Evolutionary conservation across 1,140 invertebrate species (phyloP).

Genomic region (Nautilus pompilius): DNA sequence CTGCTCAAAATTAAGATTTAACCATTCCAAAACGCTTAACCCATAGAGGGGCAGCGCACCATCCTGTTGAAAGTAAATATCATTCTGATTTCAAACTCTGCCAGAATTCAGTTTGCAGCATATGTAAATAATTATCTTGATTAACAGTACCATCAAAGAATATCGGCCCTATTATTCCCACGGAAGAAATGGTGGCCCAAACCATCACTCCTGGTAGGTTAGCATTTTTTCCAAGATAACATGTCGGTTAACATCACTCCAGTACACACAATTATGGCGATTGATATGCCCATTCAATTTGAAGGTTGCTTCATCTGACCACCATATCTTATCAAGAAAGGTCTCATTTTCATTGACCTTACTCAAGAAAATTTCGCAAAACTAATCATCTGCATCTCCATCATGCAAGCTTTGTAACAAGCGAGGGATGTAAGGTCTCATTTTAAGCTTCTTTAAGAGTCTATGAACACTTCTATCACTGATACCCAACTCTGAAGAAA

Average conservation of each 20-base stretch:
- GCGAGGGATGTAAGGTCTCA: background rate
- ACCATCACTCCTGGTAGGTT: too few species aligned
- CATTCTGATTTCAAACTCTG: too few species aligned
- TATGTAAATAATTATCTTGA: too few species aligned
- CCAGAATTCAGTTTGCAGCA: too few species aligned
- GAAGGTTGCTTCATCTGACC: slow-evolving; percentile 1
- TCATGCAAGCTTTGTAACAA: background rate
- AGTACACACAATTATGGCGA: slow-evolving; percentile 4
- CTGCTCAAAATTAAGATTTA: too few species aligned
- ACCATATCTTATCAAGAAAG: slow-evolving; percentile 2
- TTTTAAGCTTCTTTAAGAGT: slow-evolving; percentile 2
- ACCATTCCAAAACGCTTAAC: too few species aligned
- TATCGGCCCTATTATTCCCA: too few species aligned
- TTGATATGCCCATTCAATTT: slow-evolving; percentile 4
- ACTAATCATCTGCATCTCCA: background rate
- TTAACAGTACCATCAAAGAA: too few species aligned
- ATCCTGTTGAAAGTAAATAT: too few species aligned
- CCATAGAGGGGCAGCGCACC: too few species aligned
- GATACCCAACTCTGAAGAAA: background rate
- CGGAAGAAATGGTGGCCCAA: too few species aligned
- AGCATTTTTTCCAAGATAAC: slow-evolving; percentile 1
- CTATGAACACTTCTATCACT: background rate
- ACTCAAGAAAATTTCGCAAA: background rate
- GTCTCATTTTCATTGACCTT: background rate
- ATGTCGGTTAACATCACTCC: background rate